A percentile compares a stretch with the other conserved stretches of the same genome.
Evolutionary conservation across 2,888 invertebrate species (phyloP).

Genomic region (Sinotaia quadrata): DNA sequence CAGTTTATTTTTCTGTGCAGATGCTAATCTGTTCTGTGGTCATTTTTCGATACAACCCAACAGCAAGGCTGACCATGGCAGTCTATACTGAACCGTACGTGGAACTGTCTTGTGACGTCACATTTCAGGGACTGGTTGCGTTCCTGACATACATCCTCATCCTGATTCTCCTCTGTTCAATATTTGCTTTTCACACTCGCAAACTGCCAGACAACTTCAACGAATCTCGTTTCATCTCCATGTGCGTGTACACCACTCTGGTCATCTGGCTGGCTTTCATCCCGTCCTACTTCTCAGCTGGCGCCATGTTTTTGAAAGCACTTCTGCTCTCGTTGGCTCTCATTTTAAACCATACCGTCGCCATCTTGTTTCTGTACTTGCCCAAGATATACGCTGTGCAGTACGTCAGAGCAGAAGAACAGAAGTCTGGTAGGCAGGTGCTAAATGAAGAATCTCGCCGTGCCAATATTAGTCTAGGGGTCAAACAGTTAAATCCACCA

Average conservation of each 20-base stretch:
- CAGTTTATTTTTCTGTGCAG: no score
- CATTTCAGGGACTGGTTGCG: conserved; percentile 44
- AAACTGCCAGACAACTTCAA: conserved; percentile 66
- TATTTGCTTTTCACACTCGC: conserved; percentile 62
- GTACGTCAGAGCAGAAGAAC: conserved; percentile 28
- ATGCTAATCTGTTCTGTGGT: neutral
- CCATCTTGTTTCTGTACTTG: conserved; percentile 43
- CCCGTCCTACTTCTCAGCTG: conserved; percentile 57
- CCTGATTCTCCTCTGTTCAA: conserved; percentile 53
- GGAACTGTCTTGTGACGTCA: conserved; percentile 53
- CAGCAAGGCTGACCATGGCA: conserved; percentile 40
- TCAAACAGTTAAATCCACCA: no score
- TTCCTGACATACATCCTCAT: conserved; percentile 57
- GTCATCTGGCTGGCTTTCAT: conserved; percentile 61
- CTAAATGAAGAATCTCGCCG: no score
- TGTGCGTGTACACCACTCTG: conserved; percentile 61
- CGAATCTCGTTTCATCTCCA: conserved; percentile 60
- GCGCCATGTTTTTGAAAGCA: conserved; percentile 34
- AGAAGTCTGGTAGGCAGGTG: no score
- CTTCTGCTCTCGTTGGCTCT: conserved; percentile 43
- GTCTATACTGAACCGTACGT: conserved; percentile 42
- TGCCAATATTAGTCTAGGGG: no score
- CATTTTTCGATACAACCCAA: neutral
- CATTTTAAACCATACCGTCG: conserved; percentile 44
- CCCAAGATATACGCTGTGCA: conserved; percentile 48